Base-by-base conservation (phyloP, 2,113 vertebrate species). In the Glareola pratincola region DNA sequence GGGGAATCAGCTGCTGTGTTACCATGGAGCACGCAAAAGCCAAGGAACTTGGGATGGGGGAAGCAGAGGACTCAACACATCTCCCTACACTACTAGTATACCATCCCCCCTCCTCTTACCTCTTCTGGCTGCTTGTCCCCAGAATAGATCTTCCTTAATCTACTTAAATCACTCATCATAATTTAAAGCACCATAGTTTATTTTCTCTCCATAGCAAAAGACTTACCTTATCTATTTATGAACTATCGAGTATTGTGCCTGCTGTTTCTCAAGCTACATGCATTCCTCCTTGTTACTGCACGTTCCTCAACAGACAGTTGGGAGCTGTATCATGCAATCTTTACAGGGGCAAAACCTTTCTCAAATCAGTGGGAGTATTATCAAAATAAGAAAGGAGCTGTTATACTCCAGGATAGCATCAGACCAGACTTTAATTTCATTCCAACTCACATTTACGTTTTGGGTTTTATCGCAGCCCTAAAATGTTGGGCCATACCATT, bases 201-300 rank as follows among this genome's bases (percentile, higher is more conserved):
- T 94, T 93, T 95, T 94, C n/a, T 88, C 57, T 50, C 45, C 62
- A 29, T 69, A 87, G 66, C 62, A 90, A n/a, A 94, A 82, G 57
- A 64, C 24, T 60, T 92, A 50, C 57, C 51, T 92, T 94, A 84
- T 92, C 72, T 95, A 71, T 95, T 94, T 78, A 85, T 94, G 71
- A 79, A 62, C 57, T 62, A 57, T 83, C 48, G 36, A 94, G 45
- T n/a, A 29, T 29, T 50, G 56, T 41, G 69, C 48, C 84, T 95
- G 88, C 14, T 29, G 41, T 94, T 96, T 95, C 80, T 94, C 77
- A 94, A 54, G 67, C 81, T 89, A 20, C 8, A 1, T 53, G 32
- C 57, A 47, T 85, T 96, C 77, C 41, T 95, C 57, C 32, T 86
- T 37, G 10, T 81, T 86, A 54, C 36, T 69, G 32, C 66, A 34